These are phyloP conservation scores for Drosophila baimaii DNA, from an alignment of 1,140 invertebrate species.

Conservation along the genomic window DNA sequence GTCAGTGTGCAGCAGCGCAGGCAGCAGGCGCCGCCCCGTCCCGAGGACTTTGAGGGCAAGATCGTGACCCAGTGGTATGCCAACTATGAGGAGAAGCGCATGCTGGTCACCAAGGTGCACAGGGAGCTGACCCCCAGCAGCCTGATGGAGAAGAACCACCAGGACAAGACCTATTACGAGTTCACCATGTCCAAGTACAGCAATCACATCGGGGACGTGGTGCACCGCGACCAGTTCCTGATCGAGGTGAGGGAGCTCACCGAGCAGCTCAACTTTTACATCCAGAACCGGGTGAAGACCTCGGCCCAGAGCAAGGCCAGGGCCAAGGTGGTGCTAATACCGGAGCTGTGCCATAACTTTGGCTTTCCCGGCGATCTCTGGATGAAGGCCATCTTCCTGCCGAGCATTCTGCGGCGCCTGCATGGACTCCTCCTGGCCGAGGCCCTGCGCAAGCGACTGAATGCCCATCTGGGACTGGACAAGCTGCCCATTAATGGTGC, in stretches of 20 bases:
- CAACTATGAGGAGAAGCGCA: constrained; percentile 87
- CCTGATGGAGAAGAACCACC: constrained; percentile 90
- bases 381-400: constrained; percentile 94
- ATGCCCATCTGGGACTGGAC: constrained; percentile 58
- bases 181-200: constrained; percentile 94
- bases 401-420: constrained; percentile 91
- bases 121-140: constrained; percentile 91
- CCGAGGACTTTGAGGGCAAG: constrained; percentile 87
- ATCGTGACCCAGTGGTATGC: constrained; percentile 95
- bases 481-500: constrained; percentile 37
- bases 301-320: constrained; percentile 48
- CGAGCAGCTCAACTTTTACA: constrained; percentile 88
- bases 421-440: constrained; percentile 75
- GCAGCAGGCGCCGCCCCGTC: constrained; percentile 85
- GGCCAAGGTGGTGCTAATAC: constrained; percentile 87
- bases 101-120: constrained; percentile 94
- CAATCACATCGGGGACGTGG: constrained; percentile 85
- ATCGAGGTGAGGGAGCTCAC: constrained; percentile 95
- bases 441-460: constrained; percentile 60
- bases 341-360: constrained; percentile 95
- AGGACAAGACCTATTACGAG: constrained; percentile 89
- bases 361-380: constrained; percentile 94
- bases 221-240: constrained; percentile 91
- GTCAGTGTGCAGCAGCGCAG: constrained; percentile 85
- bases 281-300: constrained; percentile 70